Conservation (phyloP, 2,888 invertebrate species). For the Lysandra coridon region DNA sequence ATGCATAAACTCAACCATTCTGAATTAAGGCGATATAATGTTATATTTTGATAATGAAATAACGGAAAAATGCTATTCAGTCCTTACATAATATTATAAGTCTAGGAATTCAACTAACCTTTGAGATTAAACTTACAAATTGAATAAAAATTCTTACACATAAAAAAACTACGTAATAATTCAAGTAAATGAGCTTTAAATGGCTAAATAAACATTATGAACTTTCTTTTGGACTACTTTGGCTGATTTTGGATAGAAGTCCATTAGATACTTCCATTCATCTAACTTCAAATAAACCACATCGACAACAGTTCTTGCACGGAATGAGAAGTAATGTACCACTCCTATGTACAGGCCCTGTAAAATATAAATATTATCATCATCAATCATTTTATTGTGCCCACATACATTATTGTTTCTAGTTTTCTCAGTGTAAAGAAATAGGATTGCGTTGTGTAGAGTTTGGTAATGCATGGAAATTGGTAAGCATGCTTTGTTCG, state of each 20-base stretch:
- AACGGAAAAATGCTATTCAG: no score
- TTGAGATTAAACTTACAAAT: no score
- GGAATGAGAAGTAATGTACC: slow-evolving; percentile 77
- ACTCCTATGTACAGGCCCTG: slow-evolving; percentile 78
- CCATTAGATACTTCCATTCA: slow-evolving; percentile 75
- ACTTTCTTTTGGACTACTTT: slow-evolving; percentile 67
- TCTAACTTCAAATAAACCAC: slow-evolving; percentile 72
- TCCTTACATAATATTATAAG: no score
- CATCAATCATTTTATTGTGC: neutral
- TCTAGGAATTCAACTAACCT: no score
- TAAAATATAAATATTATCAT: slow-evolving; percentile 40
- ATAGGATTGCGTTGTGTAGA: no score
- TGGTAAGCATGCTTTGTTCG: no score
- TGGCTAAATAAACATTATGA: slow-evolving; percentile 70
- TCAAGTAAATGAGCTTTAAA: slow-evolving; percentile 27
- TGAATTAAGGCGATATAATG: no score
- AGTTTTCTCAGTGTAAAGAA: no score
- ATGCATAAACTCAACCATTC: no score
- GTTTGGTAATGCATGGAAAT: no score
- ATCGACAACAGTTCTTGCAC: slow-evolving; percentile 76
- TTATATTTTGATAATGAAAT: no score
- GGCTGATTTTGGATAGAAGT: slow-evolving; percentile 70
- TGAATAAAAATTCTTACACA: neutral
- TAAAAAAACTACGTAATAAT: neutral
- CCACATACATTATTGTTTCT: no score